phyloP scores from a whole-genome alignment of 2,797 vertebrate species.

The Poeciliopsis presidionis region DNA sequence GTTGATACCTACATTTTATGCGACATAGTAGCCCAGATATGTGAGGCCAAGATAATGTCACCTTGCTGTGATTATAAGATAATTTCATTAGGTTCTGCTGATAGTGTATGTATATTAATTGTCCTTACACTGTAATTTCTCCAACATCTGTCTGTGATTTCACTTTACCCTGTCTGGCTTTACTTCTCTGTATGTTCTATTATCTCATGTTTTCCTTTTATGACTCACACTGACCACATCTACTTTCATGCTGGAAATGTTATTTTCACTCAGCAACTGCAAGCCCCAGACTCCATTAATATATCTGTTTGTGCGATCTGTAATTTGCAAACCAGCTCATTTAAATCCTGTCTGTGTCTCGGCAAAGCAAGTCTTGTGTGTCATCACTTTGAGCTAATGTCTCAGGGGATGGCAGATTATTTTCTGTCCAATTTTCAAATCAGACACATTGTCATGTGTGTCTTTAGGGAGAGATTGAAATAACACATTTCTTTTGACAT shows the following conservation, averaged over 20 bases:
- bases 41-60: conserved; percentile 62
- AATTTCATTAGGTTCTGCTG: conserved; percentile 64
- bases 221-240: conserved; percentile 34
- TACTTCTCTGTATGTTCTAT: conserved; percentile 27
- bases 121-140: conserved; percentile 23
- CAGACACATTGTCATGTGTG: conserved; percentile 67
- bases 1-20: conserved; percentile 55
- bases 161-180: conserved; percentile 27
- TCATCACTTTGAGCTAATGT: conserved; percentile 59
- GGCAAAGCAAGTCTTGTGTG: conserved; percentile 42
- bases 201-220: conserved; percentile 28
- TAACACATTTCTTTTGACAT: conserved; percentile 62
- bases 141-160: conserved; percentile 63
- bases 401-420: conserved; percentile 69
- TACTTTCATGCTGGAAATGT: conserved; percentile 46
- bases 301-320: conserved; percentile 29
- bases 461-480: conserved; percentile 57
- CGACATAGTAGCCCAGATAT: conserved; percentile 63
- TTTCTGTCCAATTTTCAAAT: conserved; percentile 74
- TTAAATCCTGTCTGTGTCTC: conserved; percentile 57
- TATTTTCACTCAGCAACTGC: conserved; percentile 46
- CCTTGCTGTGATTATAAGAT: conserved; percentile 65
- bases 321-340: conserved; percentile 51
- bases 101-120: conserved; percentile 56
- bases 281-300: conserved; percentile 43